Percentiles rank a stretch among this genome's conserved stretches.
Conservation (phyloP, 2,113 vertebrate species). For the Notothenia coriiceps region DNA sequence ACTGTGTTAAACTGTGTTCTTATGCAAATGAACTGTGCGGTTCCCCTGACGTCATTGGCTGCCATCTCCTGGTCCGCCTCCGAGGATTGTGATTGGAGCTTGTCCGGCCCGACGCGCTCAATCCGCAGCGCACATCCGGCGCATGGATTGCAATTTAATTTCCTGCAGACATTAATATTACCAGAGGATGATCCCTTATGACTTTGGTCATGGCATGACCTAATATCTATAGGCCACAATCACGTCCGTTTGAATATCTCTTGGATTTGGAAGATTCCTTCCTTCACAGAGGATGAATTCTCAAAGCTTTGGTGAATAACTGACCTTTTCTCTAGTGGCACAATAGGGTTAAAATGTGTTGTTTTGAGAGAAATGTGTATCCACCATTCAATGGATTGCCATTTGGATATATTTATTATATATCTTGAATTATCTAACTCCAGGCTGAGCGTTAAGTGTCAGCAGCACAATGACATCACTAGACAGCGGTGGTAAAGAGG, state of each 20-base stretch:
- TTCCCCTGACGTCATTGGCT: no score
- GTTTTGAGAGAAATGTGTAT: not conserved
- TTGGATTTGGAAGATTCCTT: not conserved
- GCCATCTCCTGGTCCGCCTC: no score
- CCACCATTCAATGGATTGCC: not conserved
- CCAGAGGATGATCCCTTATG: not conserved
- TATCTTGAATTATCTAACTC: conserved; percentile 3
- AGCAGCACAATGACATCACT: conserved; percentile 14
- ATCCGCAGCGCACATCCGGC: no score
- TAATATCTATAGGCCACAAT: not conserved
- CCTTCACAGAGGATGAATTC: not conserved
- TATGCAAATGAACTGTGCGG: no score
- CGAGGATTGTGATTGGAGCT: no score
- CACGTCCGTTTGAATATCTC: not conserved
- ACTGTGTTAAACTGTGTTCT: no score
- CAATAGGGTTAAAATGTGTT: not conserved
- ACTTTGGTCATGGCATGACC: not conserved
- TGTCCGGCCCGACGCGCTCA: no score
- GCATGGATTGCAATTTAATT: not conserved
- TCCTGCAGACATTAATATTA: not conserved
- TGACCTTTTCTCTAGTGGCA: not conserved
- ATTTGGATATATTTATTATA: not conserved
- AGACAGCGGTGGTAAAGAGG: conserved; percentile 44
- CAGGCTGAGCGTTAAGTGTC: not conserved
- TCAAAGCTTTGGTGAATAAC: no score